Evolutionary conservation across 1,140 invertebrate genomes (phyloP), one percentile per base, ranked within the genome.

Genomic region (Temnothorax nylanderi): DNA sequence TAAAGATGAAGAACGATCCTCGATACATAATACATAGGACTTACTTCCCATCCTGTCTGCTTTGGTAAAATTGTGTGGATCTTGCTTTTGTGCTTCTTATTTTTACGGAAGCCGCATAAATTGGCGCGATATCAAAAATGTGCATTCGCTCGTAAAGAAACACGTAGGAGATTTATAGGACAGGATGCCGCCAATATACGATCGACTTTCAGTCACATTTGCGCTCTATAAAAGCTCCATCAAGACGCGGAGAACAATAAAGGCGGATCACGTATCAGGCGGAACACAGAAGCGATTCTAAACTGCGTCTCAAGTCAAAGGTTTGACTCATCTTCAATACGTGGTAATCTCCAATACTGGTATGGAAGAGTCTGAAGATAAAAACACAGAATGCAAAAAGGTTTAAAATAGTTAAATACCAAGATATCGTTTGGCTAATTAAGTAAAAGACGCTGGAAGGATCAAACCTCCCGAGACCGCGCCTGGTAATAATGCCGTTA

Each of bases 141-240:
- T 49, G 7, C 26, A 32, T 32, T 41, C 47, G 54, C 41, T 34
- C 54, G 26, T 74, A 60, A 82, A 82, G 26, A 60, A 47, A 54
- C 26, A 49, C 18, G 54, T 13, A 60, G 13, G 13, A 74, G 26
- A 84, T 60, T 74, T 84, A 60, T 84, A 47, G 60, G 62, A 72
- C n/a, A 56, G 21, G 4, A 67, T 80, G n/a, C 32, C 13, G n/a
- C n/a, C 10, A 1, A 26, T 82, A 37, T 37, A 51, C 10, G 13
- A 85, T 85, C 74, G 47, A 77, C 64, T 78, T 85, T 44, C 82
- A 65, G 34, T 77, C 47, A 77, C 16, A 26, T 85, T 77, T 85
- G 58, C 32, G 47, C n/a, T 41, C 49, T 32, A 77, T 85, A 85
- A 77, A 64, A 77, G 13, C 41, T 8, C 32, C 34, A 64, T 65